A percentile compares a stretch with the other conserved stretches of the same genome.
Evolutionary conservation across 1,140 invertebrate species (phyloP).

Genomic region (Lutraria rhynchaena): DNA sequence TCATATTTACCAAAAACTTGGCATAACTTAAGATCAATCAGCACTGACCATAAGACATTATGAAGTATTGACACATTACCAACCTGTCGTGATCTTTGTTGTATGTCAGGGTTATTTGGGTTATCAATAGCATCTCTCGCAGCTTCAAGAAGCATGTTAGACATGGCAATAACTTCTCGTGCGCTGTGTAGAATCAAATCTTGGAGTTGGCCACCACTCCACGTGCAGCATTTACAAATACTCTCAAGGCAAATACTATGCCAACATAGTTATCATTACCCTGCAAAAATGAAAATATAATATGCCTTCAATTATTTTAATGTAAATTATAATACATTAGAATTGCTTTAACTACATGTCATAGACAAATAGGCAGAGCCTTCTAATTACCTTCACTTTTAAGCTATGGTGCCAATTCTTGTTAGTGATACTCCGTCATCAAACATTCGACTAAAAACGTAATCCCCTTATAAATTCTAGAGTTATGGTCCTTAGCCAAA

Average conservation of each 20-base stretch:
- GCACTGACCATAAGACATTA: too few species aligned
- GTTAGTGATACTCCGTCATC: neutral
- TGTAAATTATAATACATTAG: neutral
- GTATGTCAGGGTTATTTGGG: slow-evolving; percentile 85
- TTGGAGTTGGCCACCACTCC: slow-evolving; percentile 87
- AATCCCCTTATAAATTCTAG: neutral
- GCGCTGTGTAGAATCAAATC: slow-evolving; percentile 83
- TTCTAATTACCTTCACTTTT: too few species aligned
- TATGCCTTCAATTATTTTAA: too few species aligned
- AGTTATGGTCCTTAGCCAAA: too few species aligned
- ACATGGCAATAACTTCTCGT: slow-evolving; percentile 90
- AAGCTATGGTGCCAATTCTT: neutral
- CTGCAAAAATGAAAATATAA: slow-evolving; percentile 68
- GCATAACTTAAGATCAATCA: too few species aligned
- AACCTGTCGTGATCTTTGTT: slow-evolving; percentile 85
- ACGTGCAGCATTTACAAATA: slow-evolving; percentile 87
- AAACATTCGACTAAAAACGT: neutral
- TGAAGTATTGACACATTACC: too few species aligned
- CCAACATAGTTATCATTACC: slow-evolving; percentile 93
- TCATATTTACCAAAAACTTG: too few species aligned
- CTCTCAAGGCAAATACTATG: slow-evolving; percentile 87
- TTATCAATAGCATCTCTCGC: slow-evolving; percentile 87
- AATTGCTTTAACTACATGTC: too few species aligned
- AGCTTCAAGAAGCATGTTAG: slow-evolving; percentile 90
- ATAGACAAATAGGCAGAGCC: too few species aligned